A percentile compares a stretch with the other conserved stretches of the same genome.
Conservation (phyloP, 2,888 invertebrate species). For the Sycophila texana region DNA sequence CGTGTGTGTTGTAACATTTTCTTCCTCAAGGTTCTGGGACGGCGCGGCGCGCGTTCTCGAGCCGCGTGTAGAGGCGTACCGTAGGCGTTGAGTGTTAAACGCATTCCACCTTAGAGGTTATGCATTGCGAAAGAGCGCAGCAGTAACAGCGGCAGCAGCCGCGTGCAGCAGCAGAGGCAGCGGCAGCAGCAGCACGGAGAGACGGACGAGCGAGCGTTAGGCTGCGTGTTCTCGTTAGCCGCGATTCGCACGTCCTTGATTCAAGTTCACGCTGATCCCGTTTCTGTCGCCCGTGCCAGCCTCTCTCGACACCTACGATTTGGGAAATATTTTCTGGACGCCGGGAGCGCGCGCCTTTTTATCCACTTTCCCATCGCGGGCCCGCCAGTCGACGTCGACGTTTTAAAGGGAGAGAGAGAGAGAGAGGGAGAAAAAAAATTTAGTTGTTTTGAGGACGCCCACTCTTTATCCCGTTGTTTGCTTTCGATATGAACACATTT, state of each 20-base stretch:
- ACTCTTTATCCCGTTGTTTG: not conserved
- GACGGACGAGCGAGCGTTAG: conserved; percentile 9
- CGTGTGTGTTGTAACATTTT: conserved; percentile 73
- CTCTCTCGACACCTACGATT: not conserved
- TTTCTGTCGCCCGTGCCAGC: conserved; percentile 55
- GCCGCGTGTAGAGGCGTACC: conserved; percentile 70
- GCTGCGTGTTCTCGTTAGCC: conserved; percentile 69
- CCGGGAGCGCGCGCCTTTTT: not conserved
- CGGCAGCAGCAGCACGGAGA: not conserved
- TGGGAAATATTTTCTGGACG: conserved; percentile 3
- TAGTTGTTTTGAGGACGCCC: not conserved
- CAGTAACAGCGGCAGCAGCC: conserved; percentile 55
- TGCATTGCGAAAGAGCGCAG: conserved; percentile 68
- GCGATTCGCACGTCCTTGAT: conserved; percentile 73
- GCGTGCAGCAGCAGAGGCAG: conserved; percentile 24
- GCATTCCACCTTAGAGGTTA: conserved; percentile 75
- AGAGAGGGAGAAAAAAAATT: no score
- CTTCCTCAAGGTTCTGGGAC: conserved; percentile 74
- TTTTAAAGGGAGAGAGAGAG: no score
- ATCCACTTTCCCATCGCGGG: no score
- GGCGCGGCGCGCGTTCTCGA: conserved; percentile 48
- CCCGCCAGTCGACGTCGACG: no score
- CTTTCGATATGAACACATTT: not conserved
- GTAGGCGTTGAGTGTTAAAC: conserved; percentile 75
- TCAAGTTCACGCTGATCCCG: conserved; percentile 72